A percentile compares a stretch with the other conserved stretches of the same genome.
phyloP scores from a whole-genome alignment of 2,113 vertebrate species.

The Tapirus terrestris region DNA sequence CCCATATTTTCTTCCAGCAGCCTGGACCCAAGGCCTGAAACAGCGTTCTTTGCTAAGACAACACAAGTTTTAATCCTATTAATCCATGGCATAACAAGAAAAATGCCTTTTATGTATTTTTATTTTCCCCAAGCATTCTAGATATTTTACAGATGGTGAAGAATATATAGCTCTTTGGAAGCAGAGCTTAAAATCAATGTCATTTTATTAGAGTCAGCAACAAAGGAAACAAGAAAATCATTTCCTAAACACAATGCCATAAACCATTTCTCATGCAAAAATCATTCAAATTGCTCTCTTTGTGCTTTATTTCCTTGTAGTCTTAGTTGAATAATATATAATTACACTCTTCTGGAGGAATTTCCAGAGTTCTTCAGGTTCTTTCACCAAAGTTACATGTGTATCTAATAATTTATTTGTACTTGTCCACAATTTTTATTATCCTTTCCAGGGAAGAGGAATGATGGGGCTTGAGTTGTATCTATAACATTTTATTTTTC shows the following conservation, averaged over 20 bases:
- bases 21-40: neutral
- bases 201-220: neutral
- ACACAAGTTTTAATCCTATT: neutral
- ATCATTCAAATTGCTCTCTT: neutral
- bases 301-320: neutral
- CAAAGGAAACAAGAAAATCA: neutral
- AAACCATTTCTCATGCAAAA: too few relatives aligned
- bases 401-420: neutral
- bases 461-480: neutral
- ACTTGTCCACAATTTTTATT: neutral
- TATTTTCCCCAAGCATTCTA: neutral
- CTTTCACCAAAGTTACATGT: neutral
- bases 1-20: neutral
- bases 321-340: neutral
- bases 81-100: neutral
- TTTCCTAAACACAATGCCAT: neutral
- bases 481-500: neutral
- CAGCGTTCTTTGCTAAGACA: neutral
- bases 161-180: neutral
- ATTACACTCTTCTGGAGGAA: rapidly evolving
- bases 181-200: neutral
- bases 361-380: too few relatives aligned
- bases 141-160: neutral
- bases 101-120: neutral
- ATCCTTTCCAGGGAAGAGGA: neutral